Evolutionary conservation across 2,797 vertebrate genomes (phyloP), one percentile per base, ranked within the genome.

Genomic region (Etheostoma perlongum): DNA sequence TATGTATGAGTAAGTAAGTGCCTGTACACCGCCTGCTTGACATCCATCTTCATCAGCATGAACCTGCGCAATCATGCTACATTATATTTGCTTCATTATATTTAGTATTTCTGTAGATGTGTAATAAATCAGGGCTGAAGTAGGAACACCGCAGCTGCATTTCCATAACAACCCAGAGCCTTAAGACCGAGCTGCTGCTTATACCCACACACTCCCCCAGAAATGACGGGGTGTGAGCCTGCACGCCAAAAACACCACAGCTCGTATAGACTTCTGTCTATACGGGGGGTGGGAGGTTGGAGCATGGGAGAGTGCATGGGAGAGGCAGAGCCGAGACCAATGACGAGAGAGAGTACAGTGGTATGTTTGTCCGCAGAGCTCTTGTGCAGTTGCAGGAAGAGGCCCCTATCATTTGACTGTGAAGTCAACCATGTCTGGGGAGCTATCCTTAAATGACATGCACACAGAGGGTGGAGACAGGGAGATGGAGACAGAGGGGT

Each of bases 371-470:
- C 72, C 40, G 10, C 69, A 49, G 82, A 62, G 49, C 79, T 77
- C 73, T 67, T 0, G 21, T 66, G 75, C 72, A 49, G 83, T 67
- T 42, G 47, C 49, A 82, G 82, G 86, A 82, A 79, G 78, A 85
- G 85, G 84, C 73, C 85, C 78, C 81, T 90, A 65, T 89, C 85
- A 88, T 90, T 88, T 85, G 72, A 86, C 86, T 88, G 85, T 74
- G 72, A 89, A 77, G 57, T 85, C 85, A 89, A 85, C 76, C 83
- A 0, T 73, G 78, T 78, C 80, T 81, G 51, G 53, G 18, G 65
- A 78, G 68, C 73, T 85, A 66, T 86, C 91, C 91, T 91, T 81
- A 88, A 81, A 90, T 81, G 88, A 90, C 91, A 82, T 72, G 69
- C 57, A 12, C 21, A 36, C 74, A 13, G 70, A 74, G 69, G 67